Conservation (phyloP, 35 echinoderm and acorn worm species). For the Eucidaris tribuloides region DNA sequence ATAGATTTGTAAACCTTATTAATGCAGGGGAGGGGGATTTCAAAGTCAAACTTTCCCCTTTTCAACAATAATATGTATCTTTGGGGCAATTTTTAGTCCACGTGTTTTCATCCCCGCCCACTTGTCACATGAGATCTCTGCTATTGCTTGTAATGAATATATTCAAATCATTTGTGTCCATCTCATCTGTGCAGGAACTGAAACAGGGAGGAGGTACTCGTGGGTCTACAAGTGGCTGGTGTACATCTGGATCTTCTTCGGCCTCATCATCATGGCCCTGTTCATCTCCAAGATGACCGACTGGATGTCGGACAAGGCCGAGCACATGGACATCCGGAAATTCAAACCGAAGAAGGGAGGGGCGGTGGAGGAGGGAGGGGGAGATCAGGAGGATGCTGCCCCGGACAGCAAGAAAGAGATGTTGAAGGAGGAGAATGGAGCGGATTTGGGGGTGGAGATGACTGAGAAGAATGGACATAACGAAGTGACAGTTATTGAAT, state of each 20-base stretch:
- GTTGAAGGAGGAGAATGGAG: background rate
- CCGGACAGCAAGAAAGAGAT: background rate
- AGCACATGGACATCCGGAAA: slow-evolving; percentile 17
- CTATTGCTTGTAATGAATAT: too few species aligned
- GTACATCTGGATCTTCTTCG: slow-evolving; percentile 74
- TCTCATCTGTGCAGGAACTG: slow-evolving; percentile 19
- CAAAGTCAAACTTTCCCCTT: too few species aligned
- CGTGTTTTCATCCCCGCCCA: too few species aligned
- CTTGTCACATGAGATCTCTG: too few species aligned
- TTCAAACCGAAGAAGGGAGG: slow-evolving; percentile 31
- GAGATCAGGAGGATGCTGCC: background rate
- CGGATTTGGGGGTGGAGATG: background rate
- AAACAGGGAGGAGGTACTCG: slow-evolving; percentile 26
- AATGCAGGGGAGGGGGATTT: too few species aligned
- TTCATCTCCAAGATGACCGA: slow-evolving; percentile 58
- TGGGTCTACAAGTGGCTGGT: slow-evolving; percentile 38
- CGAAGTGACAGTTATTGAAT: too few species aligned
- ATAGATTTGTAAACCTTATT: too few species aligned
- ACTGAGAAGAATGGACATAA: background rate
- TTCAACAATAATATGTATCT: too few species aligned
- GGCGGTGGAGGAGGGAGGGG: background rate
- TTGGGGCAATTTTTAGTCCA: too few species aligned
- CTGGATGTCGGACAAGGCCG: slow-evolving; percentile 23
- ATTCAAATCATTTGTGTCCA: background rate
- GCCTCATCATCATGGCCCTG: slow-evolving; percentile 62